phyloP scores from a whole-genome alignment of 2,888 invertebrate species.

The Rhamnusium bicolor region DNA sequence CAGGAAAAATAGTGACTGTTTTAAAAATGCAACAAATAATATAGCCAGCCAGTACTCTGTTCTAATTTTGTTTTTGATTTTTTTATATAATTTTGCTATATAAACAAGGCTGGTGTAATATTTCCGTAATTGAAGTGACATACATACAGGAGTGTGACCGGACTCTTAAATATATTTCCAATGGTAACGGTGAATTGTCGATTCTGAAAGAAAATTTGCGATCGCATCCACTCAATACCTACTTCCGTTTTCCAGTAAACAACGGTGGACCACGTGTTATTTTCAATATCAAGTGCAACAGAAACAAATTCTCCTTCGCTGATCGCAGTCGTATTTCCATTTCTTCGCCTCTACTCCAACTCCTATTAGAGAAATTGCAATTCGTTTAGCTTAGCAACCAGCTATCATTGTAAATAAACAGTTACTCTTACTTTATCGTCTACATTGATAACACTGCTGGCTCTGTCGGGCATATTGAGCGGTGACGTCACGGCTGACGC shows the following conservation, averaged over 20 bases:
- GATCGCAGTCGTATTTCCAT: slow-evolving; percentile 6
- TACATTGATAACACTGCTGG: slow-evolving; percentile 33
- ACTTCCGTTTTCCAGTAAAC: slow-evolving; percentile 18
- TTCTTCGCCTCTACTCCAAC: slow-evolving; percentile 19
- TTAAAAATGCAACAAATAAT: too few relatives aligned
- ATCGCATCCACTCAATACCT: not conserved
- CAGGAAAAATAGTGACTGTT: too few relatives aligned
- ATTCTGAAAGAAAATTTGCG: not conserved
- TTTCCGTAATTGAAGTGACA: slow-evolving; percentile 6
- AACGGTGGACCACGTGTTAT: slow-evolving; percentile 5
- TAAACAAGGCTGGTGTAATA: not conserved
- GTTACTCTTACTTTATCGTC: slow-evolving; percentile 42
- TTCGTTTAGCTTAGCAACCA: slow-evolving; percentile 25
- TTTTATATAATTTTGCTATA: not conserved
- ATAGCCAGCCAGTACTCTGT: too few relatives aligned
- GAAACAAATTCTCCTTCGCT: slow-evolving; percentile 22
- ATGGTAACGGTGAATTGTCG: slow-evolving; percentile 7
- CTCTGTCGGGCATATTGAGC: slow-evolving; percentile 28
- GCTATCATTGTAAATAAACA: slow-evolving; percentile 34
- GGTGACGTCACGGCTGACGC: slow-evolving; percentile 30
- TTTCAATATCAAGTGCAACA: slow-evolving; percentile 31
- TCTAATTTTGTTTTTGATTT: too few relatives aligned
- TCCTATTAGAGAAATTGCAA: slow-evolving; percentile 23
- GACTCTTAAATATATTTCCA: not conserved
- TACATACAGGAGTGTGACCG: slow-evolving; percentile 17